Base-by-base conservation (phyloP, 23 tunicate genomes). In the Trididemnum nubilum region DNA sequence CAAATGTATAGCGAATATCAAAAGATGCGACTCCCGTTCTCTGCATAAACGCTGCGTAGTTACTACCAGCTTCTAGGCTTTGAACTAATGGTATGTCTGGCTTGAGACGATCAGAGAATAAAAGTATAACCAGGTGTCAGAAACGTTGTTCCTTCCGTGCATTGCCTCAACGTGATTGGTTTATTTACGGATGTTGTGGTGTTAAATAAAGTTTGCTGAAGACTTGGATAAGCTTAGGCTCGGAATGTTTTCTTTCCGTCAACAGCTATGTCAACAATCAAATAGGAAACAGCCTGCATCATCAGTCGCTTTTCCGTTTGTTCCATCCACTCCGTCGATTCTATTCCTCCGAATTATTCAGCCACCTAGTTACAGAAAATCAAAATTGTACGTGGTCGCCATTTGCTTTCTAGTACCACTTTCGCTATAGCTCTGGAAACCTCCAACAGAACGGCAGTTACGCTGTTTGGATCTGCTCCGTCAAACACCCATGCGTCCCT, bases 401-500 rank as follows among this genome's bases (percentile, higher is more conserved):
- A 92, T 52, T 83, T 83, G 24, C 84, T 67, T 18, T 54, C 35
- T 72, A 83, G 83, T 34, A 83, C 75, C 25, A 65, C 29, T 34
- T 34, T 72, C 29, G 84, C 83, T 49, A 88, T 79, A 0, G 85
- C 89, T 33, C 89, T 51, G 0, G 85, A 73, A 44, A 75, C 79
- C 70, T 87, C 97, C 49, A 87, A 9, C 76, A 92, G 36, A 27
- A 87, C 88, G 12, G 88, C 86, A 35, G 97, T 92, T 0, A 92
- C 97, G 70, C 92, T 87, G 33, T 84, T 82, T 34, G 97, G 97
- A 57, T 92, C 97, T 1, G 80, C 31, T n/a, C 81, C 88, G 23
- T 92, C 97, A 82, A 81, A 92, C 30, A 71, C 82, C 97, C 97
- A 92, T 0, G 97, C 97, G 64, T 92, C 97, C 37, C 97, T 59